Evolutionary conservation across 2,888 invertebrate genomes (phyloP).

Genomic region (Orchestes rusci): DNA sequence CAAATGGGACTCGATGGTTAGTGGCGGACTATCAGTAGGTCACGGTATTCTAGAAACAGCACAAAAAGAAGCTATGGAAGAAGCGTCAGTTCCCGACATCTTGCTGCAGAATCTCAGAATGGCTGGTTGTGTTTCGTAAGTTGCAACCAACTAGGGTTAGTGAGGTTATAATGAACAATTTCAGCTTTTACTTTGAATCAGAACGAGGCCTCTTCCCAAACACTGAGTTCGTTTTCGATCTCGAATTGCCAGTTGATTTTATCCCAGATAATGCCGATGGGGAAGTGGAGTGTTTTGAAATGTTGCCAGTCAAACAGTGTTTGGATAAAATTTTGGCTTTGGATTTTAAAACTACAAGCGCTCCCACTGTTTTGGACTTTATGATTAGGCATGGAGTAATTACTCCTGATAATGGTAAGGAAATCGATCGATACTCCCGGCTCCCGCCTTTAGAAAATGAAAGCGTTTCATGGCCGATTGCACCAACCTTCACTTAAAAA

Average conservation of each 20-base stretch:
- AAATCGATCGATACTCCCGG: too few species aligned
- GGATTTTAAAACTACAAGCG: conserved; percentile 91
- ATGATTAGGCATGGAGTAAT: conserved; percentile 85
- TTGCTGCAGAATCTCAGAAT: conserved; percentile 69
- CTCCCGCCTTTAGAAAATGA: too few species aligned
- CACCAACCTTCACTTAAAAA: too few species aligned
- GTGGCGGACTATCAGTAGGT: conserved; percentile 86
- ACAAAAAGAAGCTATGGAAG: conserved; percentile 89
- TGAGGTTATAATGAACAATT: conserved; percentile 9
- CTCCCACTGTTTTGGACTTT: conserved; percentile 86
- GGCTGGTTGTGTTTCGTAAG: conserved; percentile 75
- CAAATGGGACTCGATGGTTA: conserved; percentile 94
- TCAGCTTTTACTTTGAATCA: conserved; percentile 83
- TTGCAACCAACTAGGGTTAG: conserved; percentile 18
- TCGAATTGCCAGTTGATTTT: conserved; percentile 85
- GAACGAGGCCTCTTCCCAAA: conserved; percentile 91
- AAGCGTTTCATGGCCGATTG: too few species aligned
- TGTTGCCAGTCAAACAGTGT: conserved; percentile 76
- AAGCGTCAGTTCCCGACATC: conserved; percentile 80
- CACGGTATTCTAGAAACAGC: conserved; percentile 84
- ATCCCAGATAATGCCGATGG: conserved; percentile 89
- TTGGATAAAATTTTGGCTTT: conserved; percentile 72
- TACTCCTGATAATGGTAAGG: conserved; percentile 79
- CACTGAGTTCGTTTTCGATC: conserved; percentile 88
- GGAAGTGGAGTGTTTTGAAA: conserved; percentile 86